These are phyloP conservation scores for Akabosia matsudoensis DNA, from an alignment of 1,140 invertebrate species.

Conservation along the genomic window DNA sequence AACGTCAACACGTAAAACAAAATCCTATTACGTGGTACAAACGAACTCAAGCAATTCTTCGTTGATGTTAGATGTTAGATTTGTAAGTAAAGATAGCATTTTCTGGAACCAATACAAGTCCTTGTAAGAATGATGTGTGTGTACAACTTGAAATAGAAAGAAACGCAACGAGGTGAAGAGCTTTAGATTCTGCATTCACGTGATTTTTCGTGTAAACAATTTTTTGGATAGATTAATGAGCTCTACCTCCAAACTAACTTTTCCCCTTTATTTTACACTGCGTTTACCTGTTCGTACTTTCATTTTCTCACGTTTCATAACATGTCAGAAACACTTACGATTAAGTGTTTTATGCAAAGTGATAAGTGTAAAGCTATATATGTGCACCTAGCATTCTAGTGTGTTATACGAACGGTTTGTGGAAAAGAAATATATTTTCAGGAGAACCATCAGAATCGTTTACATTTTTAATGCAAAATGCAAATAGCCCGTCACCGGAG, in stretches of 20 bases:
- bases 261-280: not conserved
- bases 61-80: no score
- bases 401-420: not conserved
- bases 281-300: not conserved
- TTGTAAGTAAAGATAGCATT: no score
- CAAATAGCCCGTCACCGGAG: conserved; percentile 14
- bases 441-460: not conserved
- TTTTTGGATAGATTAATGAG: conserved; percentile 5
- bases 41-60: no score
- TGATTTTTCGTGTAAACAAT: not conserved
- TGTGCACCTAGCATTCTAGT: not conserved
- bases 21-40: no score
- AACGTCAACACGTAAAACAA: no score
- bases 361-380: no score
- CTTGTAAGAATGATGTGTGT: no score
- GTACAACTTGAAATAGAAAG: not conserved
- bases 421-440: not conserved
- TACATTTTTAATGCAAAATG: conserved; percentile 24
- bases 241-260: not conserved
- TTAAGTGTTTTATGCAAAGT: not conserved
- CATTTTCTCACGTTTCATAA: conserved; percentile 11
- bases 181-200: not conserved
- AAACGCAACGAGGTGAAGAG: no score
- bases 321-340: not conserved
- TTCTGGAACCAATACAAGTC: no score